Evolutionary conservation across 1,140 invertebrate species (phyloP).

Genomic region (Euwallacea similis): DNA sequence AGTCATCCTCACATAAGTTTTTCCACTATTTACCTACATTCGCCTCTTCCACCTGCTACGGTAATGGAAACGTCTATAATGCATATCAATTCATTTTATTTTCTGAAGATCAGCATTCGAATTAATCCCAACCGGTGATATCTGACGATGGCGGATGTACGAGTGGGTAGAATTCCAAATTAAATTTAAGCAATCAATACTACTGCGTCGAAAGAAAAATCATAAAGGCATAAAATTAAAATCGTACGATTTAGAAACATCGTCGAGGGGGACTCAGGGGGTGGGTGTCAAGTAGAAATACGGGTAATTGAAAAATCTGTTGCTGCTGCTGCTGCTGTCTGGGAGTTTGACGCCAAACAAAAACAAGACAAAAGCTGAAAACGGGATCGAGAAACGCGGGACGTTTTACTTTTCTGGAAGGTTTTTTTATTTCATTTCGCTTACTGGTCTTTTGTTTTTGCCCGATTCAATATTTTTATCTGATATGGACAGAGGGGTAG

Average conservation of each 20-base stretch:
- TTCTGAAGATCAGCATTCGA: slow-evolving; percentile 14
- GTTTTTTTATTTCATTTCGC: slow-evolving; percentile 14
- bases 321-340: slow-evolving; percentile 15
- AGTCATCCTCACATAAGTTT: too few relatives aligned
- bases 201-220: slow-evolving; percentile 27
- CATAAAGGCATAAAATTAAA: slow-evolving; percentile 35
- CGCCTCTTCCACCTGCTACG: neutral
- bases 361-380: slow-evolving; percentile 15
- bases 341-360: slow-evolving; percentile 22
- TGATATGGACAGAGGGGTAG: neutral
- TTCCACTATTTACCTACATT: neutral
- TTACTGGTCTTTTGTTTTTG: slow-evolving; percentile 19
- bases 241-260: slow-evolving; percentile 14
- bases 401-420: neutral
- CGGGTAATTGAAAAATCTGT: slow-evolving; percentile 30
- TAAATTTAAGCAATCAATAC: slow-evolving; percentile 32
- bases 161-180: slow-evolving; percentile 36
- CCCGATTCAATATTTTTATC: slow-evolving; percentile 16
- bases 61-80: slow-evolving; percentile 29
- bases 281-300: slow-evolving; percentile 16
- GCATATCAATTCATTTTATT: slow-evolving; percentile 35
- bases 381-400: neutral
- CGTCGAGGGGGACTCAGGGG: neutral
- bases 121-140: slow-evolving; percentile 4
- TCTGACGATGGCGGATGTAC: slow-evolving; percentile 12